These are phyloP conservation scores for Tringa solitaria DNA, from an alignment of 2,113 vertebrate species.

Conservation along the genomic window DNA sequence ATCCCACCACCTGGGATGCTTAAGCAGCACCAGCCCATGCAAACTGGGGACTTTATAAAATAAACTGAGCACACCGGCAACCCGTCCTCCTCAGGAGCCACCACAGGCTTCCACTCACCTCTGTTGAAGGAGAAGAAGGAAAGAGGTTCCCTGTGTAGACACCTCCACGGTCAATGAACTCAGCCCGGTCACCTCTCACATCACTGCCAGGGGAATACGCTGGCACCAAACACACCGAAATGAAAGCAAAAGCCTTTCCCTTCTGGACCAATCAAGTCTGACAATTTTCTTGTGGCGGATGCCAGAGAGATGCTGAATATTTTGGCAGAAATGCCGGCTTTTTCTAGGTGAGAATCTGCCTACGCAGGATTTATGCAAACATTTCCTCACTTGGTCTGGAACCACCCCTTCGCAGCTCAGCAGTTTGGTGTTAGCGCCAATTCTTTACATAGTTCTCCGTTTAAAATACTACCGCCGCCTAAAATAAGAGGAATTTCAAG, in stretches of 20 bases:
- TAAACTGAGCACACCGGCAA: background rate
- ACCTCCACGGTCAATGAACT: background rate
- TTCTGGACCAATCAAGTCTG: constrained; percentile 5
- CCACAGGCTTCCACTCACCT: constrained; percentile 42
- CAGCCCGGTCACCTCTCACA: background rate
- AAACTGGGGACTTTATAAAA: background rate
- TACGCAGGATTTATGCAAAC: constrained; percentile 58
- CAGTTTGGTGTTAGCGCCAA: background rate
- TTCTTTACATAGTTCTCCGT: constrained; percentile 41
- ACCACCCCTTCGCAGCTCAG: constrained; percentile 29
- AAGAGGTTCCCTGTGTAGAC: background rate
- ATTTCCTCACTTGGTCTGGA: constrained; percentile 50
- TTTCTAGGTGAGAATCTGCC: constrained; percentile 64
- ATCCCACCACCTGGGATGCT: background rate
- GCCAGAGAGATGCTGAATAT: constrained; percentile 42
- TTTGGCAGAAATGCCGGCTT: constrained; percentile 22
- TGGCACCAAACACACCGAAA: background rate
- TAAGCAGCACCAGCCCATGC: background rate
- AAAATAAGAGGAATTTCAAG: constrained; percentile 51
- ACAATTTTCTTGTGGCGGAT: constrained; percentile 28
- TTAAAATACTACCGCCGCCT: constrained; percentile 44
- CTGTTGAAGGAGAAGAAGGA: background rate
- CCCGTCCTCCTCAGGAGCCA: background rate
- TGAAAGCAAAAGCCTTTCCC: constrained; percentile 22
- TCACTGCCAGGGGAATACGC: background rate